Base-by-base conservation (phyloP, 2,888 invertebrate genomes). In the Eupithecia vulgata region DNA sequence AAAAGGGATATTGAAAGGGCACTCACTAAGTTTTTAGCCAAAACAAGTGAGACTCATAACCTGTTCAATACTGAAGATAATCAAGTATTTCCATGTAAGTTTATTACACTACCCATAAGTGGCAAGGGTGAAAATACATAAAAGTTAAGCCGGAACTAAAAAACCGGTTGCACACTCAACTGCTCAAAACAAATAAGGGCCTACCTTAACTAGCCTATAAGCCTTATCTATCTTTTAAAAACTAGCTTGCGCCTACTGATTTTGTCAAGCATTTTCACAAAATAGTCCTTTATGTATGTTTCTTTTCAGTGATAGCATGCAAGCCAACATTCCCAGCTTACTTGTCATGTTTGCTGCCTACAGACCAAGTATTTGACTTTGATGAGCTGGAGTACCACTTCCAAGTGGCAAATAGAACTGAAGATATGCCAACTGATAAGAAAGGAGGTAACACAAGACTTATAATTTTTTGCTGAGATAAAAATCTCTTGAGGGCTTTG, bases 1-100 rank as follows among this genome's bases (percentile, higher is more conserved):
- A 99, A 99, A 88, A 95, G 98, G 71, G 99, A 99, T 85, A 97
- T 99, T 67, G 99, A 99, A 91, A 96, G 97, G 86, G 99, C 99
- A 0, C 92, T 99, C 21, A 98, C 99, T 0, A 97, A 98, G 86
- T 99, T 99, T 91, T 95, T 99, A 74, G 98, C 99, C 0, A 98
- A 98, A 94, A 99, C 99, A 1, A 97, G 97, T 85, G 97, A 97
- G 82, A 98, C 97, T 0, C 98, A 99, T 83, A 98, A 97, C 86
- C 94, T 99, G 40, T 99, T 99, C 88, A 97, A 97, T 79, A 97
- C 97, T 71, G 98, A 98, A 82, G 98, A 99, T 83, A 97, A 97
- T 80, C 96, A 96, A 87, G 96, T 97, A 82, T 99, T 97, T 94
- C 98, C 98, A 79, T 95, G 98, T 98, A 95, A 95, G 96, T 94